Conservation (phyloP, 2,797 vertebrate genomes). For the Borostomias antarcticus region DNA sequence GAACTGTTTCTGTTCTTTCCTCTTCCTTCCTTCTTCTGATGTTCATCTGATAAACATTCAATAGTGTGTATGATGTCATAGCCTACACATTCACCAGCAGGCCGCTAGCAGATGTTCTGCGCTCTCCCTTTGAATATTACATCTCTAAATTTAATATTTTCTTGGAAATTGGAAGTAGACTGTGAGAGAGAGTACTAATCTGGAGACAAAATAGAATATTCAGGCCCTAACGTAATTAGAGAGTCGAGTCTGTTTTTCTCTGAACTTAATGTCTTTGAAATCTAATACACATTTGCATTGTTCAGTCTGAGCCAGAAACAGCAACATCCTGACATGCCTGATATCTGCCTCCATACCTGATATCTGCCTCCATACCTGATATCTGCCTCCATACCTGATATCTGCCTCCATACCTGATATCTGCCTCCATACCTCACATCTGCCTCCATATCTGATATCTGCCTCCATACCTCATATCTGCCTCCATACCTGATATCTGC, state of each 20-base stretch:
- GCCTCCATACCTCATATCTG: too few species aligned
- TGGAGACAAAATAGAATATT: slow-evolving; percentile 56
- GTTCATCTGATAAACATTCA: not conserved
- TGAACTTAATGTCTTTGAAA: not conserved
- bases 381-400: too few species aligned
- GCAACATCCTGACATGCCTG: too few species aligned
- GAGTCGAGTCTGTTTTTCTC: not conserved
- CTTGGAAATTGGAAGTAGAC: slow-evolving; percentile 23
- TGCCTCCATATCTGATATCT: too few species aligned
- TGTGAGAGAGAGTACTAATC: slow-evolving; percentile 57
- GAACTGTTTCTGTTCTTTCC: not conserved
- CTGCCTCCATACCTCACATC: too few species aligned
- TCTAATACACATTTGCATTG: not conserved
- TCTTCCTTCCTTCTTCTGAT: not conserved
- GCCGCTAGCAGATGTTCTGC: slow-evolving; percentile 34
- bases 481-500: too few species aligned
- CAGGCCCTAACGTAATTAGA: slow-evolving; percentile 55
- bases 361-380: too few species aligned
- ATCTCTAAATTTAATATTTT: slow-evolving; percentile 49
- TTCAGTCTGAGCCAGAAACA: not conserved
- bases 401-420: too few species aligned
- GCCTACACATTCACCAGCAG: not conserved
- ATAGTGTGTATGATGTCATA: not conserved
- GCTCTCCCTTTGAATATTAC: slow-evolving; percentile 37
- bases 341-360: not conserved